phyloP scores from a whole-genome alignment of 2,888 invertebrate species.

The Cyaniris semiargus region DNA sequence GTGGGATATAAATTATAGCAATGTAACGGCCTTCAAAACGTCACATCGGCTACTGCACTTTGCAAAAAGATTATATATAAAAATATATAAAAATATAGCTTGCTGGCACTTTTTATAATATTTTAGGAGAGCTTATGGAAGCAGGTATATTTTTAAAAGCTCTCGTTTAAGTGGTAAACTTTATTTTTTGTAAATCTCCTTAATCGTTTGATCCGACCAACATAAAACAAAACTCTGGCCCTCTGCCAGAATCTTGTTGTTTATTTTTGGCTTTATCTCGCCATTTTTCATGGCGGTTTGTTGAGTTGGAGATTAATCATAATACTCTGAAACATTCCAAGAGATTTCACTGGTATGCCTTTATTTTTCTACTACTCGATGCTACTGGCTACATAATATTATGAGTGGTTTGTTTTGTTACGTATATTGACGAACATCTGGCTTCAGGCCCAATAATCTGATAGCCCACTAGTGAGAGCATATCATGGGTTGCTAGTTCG shows the following conservation, averaged over 20 bases:
- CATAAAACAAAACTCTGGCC: slow-evolving; percentile 18
- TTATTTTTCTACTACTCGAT: not conserved
- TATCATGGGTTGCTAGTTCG: not conserved
- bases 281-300: not conserved
- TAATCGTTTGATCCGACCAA: not conserved
- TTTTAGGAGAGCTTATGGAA: not conserved
- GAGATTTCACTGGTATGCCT: not conserved
- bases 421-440: not conserved
- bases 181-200: not conserved
- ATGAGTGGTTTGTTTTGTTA: slow-evolving; percentile 10
- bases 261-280: slow-evolving; percentile 5
- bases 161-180: not conserved
- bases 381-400: not conserved
- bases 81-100: not conserved
- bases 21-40: too few relatives aligned
- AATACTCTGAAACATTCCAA: slow-evolving; percentile 6
- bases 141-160: not conserved
- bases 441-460: not conserved
- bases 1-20: too few relatives aligned
- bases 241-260: slow-evolving; percentile 4
- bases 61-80: not conserved
- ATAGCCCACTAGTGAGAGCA: not conserved
- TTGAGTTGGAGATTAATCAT: slow-evolving; percentile 11
- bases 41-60: not conserved
- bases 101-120: not conserved